Base-by-base conservation (phyloP, 2,797 vertebrate species). In the Pseudochromis fuscus region DNA sequence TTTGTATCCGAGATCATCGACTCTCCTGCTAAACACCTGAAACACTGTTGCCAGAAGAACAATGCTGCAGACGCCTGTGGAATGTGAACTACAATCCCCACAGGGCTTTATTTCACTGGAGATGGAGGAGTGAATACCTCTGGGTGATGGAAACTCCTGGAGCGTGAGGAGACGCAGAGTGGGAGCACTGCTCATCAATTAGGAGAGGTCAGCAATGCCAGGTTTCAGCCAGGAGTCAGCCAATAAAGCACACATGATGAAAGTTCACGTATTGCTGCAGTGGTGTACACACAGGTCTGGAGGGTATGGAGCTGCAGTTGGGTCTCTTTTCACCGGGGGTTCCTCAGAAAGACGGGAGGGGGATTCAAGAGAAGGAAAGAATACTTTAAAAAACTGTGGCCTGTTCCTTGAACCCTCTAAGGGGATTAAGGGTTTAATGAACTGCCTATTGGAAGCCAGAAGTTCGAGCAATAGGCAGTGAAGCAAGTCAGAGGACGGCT, bases 381-480 rank as follows among this genome's bases (percentile, higher is more conserved):
- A 66, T 72, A 40, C 71, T 81, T 75, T 48, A 53, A 69, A 81
- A 78, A 83, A 71, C 52, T 62, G 27, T 68, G 72, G 30, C 70
- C 72, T 80, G 59, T 75, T 81, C 67, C 33, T 18, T 80, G 78
- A 83, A 84, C 84, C 86, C 73, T 75, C 61, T 83, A 82, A 89
- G 60, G 86, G 82, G 89, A 91, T 90, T 93, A 89, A 75, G 57
- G 75, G 66, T 90, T 88, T 91, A 89, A 90, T 90, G 85, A 90
- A 86, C 85, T 76, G 75, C 81, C 66, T 48, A 82, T 76, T 87
- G 81, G 81, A 71, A 61, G 57, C 82, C 86, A 81, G 78, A 72
- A 13, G 69, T 87, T 79, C 82, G 74, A 73, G 67, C 28, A 38
- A 83, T 64, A 82, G 62, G 73, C 79, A 68, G 45, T 5, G 68